Base-by-base conservation (phyloP, 2,113 vertebrate species). In the Phyllopteryx taeniolatus region DNA sequence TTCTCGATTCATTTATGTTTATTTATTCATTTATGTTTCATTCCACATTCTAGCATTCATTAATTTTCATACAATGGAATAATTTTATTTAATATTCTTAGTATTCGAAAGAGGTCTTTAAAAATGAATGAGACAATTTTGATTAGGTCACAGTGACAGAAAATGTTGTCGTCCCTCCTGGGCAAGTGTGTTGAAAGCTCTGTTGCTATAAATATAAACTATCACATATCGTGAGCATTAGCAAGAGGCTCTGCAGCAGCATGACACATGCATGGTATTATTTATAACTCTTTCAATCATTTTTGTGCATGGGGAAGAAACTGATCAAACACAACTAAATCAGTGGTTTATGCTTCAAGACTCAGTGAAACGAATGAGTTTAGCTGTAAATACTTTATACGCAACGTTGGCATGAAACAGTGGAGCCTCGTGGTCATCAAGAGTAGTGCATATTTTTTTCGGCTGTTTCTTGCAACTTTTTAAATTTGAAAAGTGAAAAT, bases 171-270 rank as follows among this genome's bases (percentile, higher is more conserved):
- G 56, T 2, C 22, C 64, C 49, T 74, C 54, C 46, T 8, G n/a
- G 46, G 74, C 70, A 69, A 67, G 78, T 78, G 81, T 87, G 79
- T 68, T 87, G 78, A 86, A 87, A 74, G 75, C 59, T n/a, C 44
- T 77, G 59, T 71, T 80, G 76, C 91, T 91, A 92, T 87, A 89
- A 91, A 92, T 92, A 90, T 77, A 82, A 78, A 80, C 72, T 79
- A 90, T 92, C 88, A 86, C 68, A 69, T 92, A 76, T 78, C 88
- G 65, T 46, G 44, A 75, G 79, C 44, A 69, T 85, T 85, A 79
- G 84, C 67, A n/a, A 47, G 35, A 27, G 53, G 57, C 76, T 81
- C 44, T 80, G 72, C 54, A 77, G 44, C 83, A 83, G 88, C 84
- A n/a, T 33, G 68, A 51, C 35, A 4, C 59, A 5, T 35, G 31